Evolutionary conservation across 2,888 invertebrate species (phyloP), one percentile per base, ranked within the genome.

Genomic region (Agelastica alni): DNA sequence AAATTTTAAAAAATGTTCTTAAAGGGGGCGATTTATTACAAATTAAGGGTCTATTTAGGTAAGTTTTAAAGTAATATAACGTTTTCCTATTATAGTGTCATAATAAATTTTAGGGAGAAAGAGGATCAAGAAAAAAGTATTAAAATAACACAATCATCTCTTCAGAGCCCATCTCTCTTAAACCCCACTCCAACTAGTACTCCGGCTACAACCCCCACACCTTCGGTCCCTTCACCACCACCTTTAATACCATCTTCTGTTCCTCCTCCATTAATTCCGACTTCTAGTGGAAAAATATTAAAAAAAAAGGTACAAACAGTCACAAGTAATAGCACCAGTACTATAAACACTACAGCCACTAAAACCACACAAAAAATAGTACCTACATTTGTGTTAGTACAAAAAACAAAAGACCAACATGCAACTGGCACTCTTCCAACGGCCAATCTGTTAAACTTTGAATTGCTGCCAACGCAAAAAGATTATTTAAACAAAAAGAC

Each of bases 11-110:
- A 63, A 88, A 85, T 59, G 91, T 92, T 1, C 74, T 92, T 18
- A 85, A 87, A 70, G 92, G 91, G 0, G 92, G 92, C 0, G 91
- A 92, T 71, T 84, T 91, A 9, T 76, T 92, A 2, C 88, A 91
- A 73, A 88, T 91, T 43, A 85, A 90, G 41, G 92, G 92, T 0
- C 77, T 92, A 1, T 92, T 90, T 83, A 82, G 90, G 66, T 58
- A 28, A 36, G 5, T 17, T 14, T 9, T 12, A n/a, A n/a, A n/a
- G n/a, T n/a, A n/a, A n/a, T n/a, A n/a, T n/a, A n/a, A n/a, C n/a
- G n/a, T n/a, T n/a, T n/a, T n/a, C n/a, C n/a, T n/a, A n/a, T n/a
- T n/a, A n/a, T n/a, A n/a, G n/a, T n/a, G n/a, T n/a, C n/a, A n/a
- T n/a, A n/a, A 22, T 22, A 1, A 22, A 4, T 53, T 51, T 12